Conservation (phyloP, 2,888 invertebrate species). For the Thymelicus acteon region DNA sequence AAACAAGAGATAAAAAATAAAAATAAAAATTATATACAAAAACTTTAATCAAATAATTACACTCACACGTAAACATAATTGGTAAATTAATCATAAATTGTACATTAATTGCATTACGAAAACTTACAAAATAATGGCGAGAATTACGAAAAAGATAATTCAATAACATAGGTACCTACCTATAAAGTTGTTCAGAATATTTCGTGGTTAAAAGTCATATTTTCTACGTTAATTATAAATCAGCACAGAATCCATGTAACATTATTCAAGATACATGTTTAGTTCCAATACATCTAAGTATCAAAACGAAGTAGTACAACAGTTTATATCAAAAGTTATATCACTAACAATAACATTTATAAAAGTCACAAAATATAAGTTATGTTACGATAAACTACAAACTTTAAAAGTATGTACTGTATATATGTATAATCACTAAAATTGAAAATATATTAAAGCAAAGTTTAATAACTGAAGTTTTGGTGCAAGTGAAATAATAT, state of each 20-base stretch:
- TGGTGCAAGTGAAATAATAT: too few species aligned
- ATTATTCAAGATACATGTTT: neutral
- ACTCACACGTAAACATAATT: neutral
- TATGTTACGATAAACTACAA: too few species aligned
- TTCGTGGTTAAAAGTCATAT: too few species aligned
- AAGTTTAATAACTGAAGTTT: too few species aligned
- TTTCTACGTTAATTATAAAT: neutral
- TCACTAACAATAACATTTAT: neutral
- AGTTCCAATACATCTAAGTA: neutral
- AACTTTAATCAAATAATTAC: conserved; percentile 4
- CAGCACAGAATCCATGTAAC: neutral
- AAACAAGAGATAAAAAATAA: too few species aligned
- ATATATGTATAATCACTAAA: too few species aligned
- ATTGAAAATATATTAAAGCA: too few species aligned
- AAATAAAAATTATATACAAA: neutral
- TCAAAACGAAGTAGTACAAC: neutral
- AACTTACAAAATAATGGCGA: conserved; percentile 3
- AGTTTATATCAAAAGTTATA: neutral
- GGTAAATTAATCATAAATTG: neutral
- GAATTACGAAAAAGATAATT: neutral
- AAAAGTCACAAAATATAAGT: too few species aligned
- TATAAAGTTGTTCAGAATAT: too few species aligned
- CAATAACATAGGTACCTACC: too few species aligned
- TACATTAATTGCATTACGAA: neutral
- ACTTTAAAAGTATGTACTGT: too few species aligned